Evolutionary conservation across 2,113 vertebrate species (phyloP), one percentile per base, ranked within the genome.

Genomic region (Pyxicephalus adspersus): DNA sequence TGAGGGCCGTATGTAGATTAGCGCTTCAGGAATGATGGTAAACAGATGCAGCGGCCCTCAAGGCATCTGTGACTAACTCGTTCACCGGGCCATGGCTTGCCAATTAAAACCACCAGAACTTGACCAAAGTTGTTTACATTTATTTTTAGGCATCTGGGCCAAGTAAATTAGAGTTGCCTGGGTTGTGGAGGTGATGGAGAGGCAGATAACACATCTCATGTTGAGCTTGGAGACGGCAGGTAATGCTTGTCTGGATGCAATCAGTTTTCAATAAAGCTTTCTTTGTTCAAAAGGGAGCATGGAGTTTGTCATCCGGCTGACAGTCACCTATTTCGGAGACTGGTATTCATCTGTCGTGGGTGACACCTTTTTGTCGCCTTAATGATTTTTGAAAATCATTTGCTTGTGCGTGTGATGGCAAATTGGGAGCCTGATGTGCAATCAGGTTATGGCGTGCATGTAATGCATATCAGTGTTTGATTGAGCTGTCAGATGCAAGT

Each of bases 121-220:
- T 29, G 67, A 72, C 78, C 67, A 52, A 54, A 23, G 50, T 45
- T 80, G 78, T 80, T 80, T 80, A 80, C 78, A 61, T 71, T n/a
- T 52, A 26, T 45, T 74, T 38, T 58, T n/a, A 54, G 29, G 67
- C 67, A 72, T 80, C 78, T 80, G 78, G 78, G 77, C 19, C 58
- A 28, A 61, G 31, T 63, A 72, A 63, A 64, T 72, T 45, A 71
- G 66, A 63, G 19, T 20, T 51, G 65, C 77, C 28, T 15, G 15
- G 28, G 23, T 29, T 16, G 19, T 29, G 57, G 11, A 38, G 38
- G 61, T 52, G 78, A 79, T 79, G 64, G 64, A 55, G 23, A 23
- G 54, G 38, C 19, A 72, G 79, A 81, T 73, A 81, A 81, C 29
- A 31, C 11, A 50, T 52, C 79, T 74, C 58, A 45, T 64, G 78